Percentiles rank a stretch among this genome's conserved stretches.
Conservation (phyloP, 2,888 invertebrate species). For the Coenonympha arcania region DNA sequence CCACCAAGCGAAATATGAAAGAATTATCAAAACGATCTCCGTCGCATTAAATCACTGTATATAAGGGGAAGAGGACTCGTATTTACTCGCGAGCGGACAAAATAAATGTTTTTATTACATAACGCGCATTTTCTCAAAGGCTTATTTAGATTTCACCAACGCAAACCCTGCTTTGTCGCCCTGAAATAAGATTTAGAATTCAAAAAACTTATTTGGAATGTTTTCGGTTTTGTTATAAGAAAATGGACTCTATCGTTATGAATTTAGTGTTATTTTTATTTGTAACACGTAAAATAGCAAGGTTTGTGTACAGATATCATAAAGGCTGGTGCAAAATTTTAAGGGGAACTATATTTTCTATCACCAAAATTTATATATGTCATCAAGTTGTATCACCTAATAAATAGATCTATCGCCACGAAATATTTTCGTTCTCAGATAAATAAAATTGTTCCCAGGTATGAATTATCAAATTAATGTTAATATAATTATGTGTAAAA, state of each 20-base stretch:
- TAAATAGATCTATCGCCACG: no score
- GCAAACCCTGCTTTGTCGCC: slow-evolving; percentile 34
- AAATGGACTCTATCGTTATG: slow-evolving; percentile 31
- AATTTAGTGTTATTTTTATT: slow-evolving; percentile 37
- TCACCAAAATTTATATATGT: no score
- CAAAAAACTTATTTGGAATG: slow-evolving; percentile 28
- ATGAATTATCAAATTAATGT: no score
- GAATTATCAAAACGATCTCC: slow-evolving; percentile 72
- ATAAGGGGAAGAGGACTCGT: slow-evolving; percentile 70
- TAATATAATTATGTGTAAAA: no score
- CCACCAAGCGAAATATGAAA: slow-evolving; percentile 67
- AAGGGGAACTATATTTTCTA: no score
- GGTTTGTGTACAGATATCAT: slow-evolving; percentile 55
- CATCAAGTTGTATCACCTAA: no score
- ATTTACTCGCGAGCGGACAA: slow-evolving; percentile 71
- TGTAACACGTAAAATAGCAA: slow-evolving; percentile 39
- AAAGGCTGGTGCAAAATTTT: slow-evolving; percentile 68
- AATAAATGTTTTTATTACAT: slow-evolving; percentile 75
- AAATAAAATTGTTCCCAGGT: no score
- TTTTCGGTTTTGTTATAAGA: slow-evolving; percentile 28
- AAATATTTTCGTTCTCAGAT: no score
- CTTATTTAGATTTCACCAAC: slow-evolving; percentile 38
- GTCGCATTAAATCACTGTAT: slow-evolving; percentile 71
- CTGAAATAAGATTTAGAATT: slow-evolving; percentile 39
- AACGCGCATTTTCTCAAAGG: slow-evolving; percentile 70